Evolutionary conservation across 2,797 vertebrate species (phyloP), one percentile per base, ranked within the genome.

Genomic region (Pogoniulus pusillus): DNA sequence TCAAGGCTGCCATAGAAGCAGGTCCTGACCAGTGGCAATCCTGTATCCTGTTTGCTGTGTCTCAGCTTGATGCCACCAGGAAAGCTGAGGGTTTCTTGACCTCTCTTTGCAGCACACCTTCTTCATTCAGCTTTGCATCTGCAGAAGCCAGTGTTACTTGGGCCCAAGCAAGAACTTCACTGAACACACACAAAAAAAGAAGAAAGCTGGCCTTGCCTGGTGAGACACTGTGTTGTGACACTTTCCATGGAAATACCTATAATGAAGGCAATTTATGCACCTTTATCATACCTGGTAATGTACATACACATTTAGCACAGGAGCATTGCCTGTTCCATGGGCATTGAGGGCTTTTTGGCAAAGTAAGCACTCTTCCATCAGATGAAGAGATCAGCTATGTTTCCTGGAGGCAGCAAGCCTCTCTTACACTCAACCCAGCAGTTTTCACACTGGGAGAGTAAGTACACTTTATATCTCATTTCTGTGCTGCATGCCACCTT

Each of bases 361-460:
- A 79, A 75, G 90, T 47, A 70, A 94, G 88, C 65, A 30, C 76
- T 91, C 73, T 89, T 70, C 47, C 79, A 53, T 86, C 83, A 83
- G 87, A 92, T 90, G 84, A 93, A 95, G 93, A 94, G 73, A 90
- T 93, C 90, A 86, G 57, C 89, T 34, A 30, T 2, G 29, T 76
- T 89, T 45, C 32, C 83, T 41, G 43, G 76, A 94, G 91, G 76
- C 68, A 69, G 83, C 58, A 26, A 84, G 69, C 69, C 80, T 63
- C 30, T 53, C 85, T 87, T 93, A 62, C 58, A 91, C 74, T 77
- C 94, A 96, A 91, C 72, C 35, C 82, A 78, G 89, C 80, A 65
- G 87, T 87, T 94, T 88, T 93, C 90, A 92, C 90, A 91, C 73
- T 10, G 71, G n/a, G 91, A 85, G 37, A 78, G 73, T 89, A 95